Percentiles rank a stretch among this genome's conserved stretches.
Conservation (phyloP, 2,888 invertebrate species). For the Apantesis nais region DNA sequence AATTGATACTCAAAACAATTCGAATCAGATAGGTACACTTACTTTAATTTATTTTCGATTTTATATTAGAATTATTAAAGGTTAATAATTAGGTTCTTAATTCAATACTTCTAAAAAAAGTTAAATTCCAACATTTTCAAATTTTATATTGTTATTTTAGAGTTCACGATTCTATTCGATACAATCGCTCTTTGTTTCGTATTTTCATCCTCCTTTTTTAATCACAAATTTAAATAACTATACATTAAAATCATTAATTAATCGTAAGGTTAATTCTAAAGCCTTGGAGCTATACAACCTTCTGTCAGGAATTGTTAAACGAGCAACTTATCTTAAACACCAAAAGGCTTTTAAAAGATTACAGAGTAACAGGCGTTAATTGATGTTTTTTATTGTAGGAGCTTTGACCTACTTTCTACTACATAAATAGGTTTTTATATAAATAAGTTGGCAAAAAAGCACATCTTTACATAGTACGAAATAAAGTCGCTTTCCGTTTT, state of each 20-base stretch:
- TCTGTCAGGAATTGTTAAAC: constrained; percentile 3
- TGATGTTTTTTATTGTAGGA: constrained; percentile 4
- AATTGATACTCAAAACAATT: not conserved
- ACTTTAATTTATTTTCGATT: not conserved
- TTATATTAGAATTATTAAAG: not conserved
- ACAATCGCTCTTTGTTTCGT: not conserved
- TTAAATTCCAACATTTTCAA: not conserved
- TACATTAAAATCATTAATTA: not conserved
- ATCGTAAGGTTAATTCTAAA: not conserved
- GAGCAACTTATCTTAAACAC: constrained; percentile 5
- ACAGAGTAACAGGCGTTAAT: not conserved
- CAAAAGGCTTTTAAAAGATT: constrained; percentile 6
- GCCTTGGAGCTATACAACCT: not conserved
- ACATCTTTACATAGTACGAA: too few relatives aligned
- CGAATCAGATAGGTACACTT: not conserved
- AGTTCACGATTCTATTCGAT: not conserved
- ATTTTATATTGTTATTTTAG: not conserved
- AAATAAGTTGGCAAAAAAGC: not conserved
- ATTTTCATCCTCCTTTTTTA: not conserved
- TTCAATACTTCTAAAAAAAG: not conserved
- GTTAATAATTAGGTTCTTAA: not conserved
- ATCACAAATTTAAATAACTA: not conserved
- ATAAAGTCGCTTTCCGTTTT: too few relatives aligned
- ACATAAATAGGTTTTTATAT: not conserved
- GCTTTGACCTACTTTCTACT: not conserved